Conservation (phyloP, 37 sponge, comb jelly and placozoan species). For the Crambe crambe region DNA sequence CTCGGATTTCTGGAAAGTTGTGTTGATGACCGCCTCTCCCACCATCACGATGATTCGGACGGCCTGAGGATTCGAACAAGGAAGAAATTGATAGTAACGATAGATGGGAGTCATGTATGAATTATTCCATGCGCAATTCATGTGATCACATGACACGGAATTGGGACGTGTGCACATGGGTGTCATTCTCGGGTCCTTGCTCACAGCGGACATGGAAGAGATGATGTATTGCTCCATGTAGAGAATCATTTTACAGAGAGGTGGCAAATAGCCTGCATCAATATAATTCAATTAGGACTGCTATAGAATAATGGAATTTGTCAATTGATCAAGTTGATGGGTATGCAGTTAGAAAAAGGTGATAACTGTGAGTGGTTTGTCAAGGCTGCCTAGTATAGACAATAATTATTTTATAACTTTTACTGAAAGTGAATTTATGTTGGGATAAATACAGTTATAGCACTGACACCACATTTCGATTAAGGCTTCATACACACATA, state of each 20-base stretch:
- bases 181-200: not conserved
- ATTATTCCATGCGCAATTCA: not conserved
- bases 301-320: not conserved
- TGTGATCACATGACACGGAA: not conserved
- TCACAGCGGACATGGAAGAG: not conserved
- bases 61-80: not conserved
- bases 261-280: not conserved
- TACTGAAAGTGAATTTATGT: too few species aligned
- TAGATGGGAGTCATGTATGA: not conserved
- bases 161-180: not conserved
- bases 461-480: too few species aligned
- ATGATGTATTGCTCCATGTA: conserved; percentile 15
- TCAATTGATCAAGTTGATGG: not conserved
- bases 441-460: too few species aligned
- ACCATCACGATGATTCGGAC: not conserved
- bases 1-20: not conserved
- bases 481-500: too few species aligned
- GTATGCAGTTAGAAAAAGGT: not conserved
- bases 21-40: not conserved
- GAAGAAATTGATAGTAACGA: not conserved
- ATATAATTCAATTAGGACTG: not conserved
- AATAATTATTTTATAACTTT: too few species aligned
- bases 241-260: not conserved
- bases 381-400: too few species aligned
- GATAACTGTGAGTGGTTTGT: too few species aligned